phyloP scores from a whole-genome alignment of 35 echinoderm and acorn worm genomes.

The Amphiura filiformis region DNA sequence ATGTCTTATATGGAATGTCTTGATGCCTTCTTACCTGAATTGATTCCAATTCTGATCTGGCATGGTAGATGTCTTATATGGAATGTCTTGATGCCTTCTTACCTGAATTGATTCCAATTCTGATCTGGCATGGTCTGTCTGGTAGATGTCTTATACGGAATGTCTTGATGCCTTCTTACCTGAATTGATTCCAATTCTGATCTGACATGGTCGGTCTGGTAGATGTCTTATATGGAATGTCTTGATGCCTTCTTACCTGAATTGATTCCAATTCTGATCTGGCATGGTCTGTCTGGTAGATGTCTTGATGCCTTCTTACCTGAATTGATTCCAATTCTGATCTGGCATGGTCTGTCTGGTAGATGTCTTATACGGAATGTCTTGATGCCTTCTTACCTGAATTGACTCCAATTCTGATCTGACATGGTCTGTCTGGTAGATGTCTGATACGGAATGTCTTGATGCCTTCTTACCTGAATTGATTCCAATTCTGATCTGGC shows the following conservation, averaged over 20 bases:
- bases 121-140: too few relatives aligned
- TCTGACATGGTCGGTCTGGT: slow-evolving; percentile 39
- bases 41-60: not conserved
- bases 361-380: slow-evolving; percentile 64
- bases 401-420: slow-evolving; percentile 85
- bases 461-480: too few relatives aligned
- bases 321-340: slow-evolving; percentile 85
- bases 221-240: slow-evolving; percentile 57
- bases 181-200: slow-evolving; percentile 71
- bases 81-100: not conserved
- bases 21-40: not conserved
- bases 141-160: not conserved
- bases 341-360: slow-evolving; percentile 53
- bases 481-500: too few relatives aligned
- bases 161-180: slow-evolving; percentile 22
- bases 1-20: not conserved
- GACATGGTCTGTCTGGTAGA: slow-evolving; percentile 45
- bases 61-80: not conserved
- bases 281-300: not conserved
- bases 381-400: slow-evolving; percentile 59
- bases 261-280: too few relatives aligned
- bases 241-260: not conserved
- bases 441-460: slow-evolving; percentile 71
- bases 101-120: too few relatives aligned
- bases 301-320: slow-evolving; percentile 20